These are phyloP conservation scores for Myripristis jacobus DNA, from an alignment of 2,797 vertebrate species.

Conservation along the genomic window DNA sequence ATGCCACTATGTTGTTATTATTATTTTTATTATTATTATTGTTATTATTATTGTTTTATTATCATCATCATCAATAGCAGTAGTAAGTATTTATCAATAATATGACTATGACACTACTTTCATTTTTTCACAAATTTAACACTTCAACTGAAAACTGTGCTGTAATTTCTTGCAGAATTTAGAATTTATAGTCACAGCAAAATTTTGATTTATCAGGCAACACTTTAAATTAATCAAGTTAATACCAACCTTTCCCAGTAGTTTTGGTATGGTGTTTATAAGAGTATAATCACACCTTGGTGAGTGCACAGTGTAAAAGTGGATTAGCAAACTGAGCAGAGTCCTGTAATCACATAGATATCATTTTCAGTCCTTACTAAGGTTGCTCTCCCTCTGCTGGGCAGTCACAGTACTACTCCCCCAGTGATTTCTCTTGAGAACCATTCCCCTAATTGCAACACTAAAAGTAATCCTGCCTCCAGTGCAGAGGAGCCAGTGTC, in stretches of 20 bases:
- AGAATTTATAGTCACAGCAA: not conserved
- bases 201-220: not conserved
- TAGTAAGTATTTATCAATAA: too few species aligned
- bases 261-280: not conserved
- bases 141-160: too few species aligned
- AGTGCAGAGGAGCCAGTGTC: conserved; percentile 21
- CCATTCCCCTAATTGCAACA: conserved; percentile 36
- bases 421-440: conserved; percentile 31
- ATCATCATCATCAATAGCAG: too few species aligned
- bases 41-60: too few species aligned
- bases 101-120: too few species aligned
- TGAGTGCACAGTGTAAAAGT: conserved; percentile 9
- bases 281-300: not conserved
- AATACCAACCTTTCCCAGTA: not conserved
- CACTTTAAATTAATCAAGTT: not conserved
- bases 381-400: conserved; percentile 81
- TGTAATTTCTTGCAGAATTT: too few species aligned
- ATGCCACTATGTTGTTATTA: too few species aligned
- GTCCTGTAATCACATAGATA: conserved; percentile 31
- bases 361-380: conserved; percentile 54
- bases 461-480: conserved; percentile 49
- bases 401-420: conserved; percentile 62
- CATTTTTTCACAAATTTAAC: too few species aligned
- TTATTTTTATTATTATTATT: too few species aligned
- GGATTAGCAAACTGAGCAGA: conserved; percentile 22